Evolutionary conservation across 2,797 vertebrate genomes (phyloP).

Genomic region (Dromococcyx pavoninus): DNA sequence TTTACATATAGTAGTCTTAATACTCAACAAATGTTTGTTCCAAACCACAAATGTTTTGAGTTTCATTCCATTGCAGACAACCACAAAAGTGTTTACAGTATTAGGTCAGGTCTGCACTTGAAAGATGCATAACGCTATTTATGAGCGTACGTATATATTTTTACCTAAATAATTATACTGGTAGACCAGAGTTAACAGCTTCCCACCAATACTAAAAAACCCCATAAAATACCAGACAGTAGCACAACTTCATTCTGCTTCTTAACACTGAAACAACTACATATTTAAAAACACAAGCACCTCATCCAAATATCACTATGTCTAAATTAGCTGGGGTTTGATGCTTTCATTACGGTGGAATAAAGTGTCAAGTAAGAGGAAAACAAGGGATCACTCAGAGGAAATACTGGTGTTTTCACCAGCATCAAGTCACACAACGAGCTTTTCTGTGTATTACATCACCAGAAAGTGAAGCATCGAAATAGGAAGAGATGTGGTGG

Average conservation of each 20-base stretch:
- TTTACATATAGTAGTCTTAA: background rate
- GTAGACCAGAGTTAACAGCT: background rate
- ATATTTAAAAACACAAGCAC: background rate
- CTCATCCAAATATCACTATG: background rate
- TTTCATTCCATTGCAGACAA: background rate
- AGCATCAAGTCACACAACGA: no score
- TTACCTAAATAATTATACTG: background rate
- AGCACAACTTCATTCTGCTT: background rate
- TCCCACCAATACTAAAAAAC: background rate
- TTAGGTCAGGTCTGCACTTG: conserved; percentile 17
- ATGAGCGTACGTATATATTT: background rate
- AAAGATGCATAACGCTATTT: background rate
- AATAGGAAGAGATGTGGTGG: no score
- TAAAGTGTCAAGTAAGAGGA: no score
- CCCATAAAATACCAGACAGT: background rate
- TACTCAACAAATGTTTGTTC: background rate
- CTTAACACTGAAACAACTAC: background rate
- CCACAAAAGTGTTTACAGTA: background rate
- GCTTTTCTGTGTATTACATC: no score
- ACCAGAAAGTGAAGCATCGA: no score
- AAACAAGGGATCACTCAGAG: no score
- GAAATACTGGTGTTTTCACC: no score
- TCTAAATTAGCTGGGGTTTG: background rate
- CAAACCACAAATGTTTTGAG: conserved; percentile 39
- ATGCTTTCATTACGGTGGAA: background rate